These are phyloP conservation scores for Echinarachnius parma DNA, from an alignment of 53 echinoderm and acorn worm genomes.

Conservation along the genomic window DNA sequence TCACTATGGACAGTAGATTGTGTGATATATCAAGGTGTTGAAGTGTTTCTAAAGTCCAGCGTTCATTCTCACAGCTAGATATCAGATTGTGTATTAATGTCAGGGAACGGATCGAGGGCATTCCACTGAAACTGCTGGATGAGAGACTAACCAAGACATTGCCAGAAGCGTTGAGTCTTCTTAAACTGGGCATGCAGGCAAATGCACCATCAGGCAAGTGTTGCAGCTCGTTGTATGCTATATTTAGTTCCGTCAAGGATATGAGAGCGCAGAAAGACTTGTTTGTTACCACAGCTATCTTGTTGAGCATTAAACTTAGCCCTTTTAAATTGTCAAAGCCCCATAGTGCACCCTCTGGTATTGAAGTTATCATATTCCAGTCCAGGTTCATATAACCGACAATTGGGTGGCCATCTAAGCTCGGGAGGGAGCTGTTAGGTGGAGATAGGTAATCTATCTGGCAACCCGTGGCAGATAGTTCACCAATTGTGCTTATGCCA, in stretches of 20 bases:
- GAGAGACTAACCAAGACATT: not conserved
- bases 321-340: not conserved
- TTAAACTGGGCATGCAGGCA: not conserved
- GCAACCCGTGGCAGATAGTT: not conserved
- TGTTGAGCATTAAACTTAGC: not conserved
- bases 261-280: slow-evolving; percentile 9
- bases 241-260: slow-evolving; percentile 7
- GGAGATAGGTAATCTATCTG: not conserved
- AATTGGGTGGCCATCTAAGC: not conserved
- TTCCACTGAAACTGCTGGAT: not conserved
- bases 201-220: not conserved
- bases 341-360: not conserved
- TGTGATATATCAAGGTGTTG: not conserved
- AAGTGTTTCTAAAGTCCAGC: not conserved
- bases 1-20: not conserved
- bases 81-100: not conserved
- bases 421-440: not conserved
- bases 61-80: too few species aligned
- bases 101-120: not conserved
- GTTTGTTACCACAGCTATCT: not conserved
- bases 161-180: not conserved
- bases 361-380: not conserved
- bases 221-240: not conserved
- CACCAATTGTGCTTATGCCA: not conserved
- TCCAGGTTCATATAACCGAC: not conserved